phyloP scores from a whole-genome alignment of 2,888 invertebrate species.

The Cataglyphis altisquamis region DNA sequence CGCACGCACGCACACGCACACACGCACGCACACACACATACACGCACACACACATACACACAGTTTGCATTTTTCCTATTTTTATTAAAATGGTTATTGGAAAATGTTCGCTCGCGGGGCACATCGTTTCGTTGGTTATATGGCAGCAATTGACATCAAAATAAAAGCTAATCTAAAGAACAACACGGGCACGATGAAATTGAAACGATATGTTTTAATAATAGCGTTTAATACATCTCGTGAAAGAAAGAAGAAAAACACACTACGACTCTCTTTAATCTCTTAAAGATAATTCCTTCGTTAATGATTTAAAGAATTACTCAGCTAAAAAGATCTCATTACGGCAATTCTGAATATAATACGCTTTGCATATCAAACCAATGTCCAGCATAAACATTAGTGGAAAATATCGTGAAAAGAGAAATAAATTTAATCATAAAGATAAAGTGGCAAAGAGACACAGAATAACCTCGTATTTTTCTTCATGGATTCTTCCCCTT shows the following conservation, averaged over 20 bases:
- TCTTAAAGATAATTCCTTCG: not conserved
- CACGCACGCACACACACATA: not conserved
- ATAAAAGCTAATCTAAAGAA: constrained; percentile 53
- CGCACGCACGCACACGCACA: too few relatives aligned
- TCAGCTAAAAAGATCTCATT: constrained; percentile 5
- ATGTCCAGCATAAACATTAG: constrained; percentile 5
- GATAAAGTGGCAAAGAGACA: not conserved
- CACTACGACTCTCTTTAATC: not conserved
- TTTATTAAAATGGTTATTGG: constrained; percentile 52
- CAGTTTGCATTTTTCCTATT: constrained; percentile 42
- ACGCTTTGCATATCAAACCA: constrained; percentile 4
- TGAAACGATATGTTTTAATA: constrained; percentile 49
- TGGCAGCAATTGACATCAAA: constrained; percentile 42
- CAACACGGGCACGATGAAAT: constrained; percentile 38
- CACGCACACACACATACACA: not conserved
- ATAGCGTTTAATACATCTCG: constrained; percentile 18
- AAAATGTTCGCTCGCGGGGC: constrained; percentile 34
- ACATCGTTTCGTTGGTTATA: constrained; percentile 13
- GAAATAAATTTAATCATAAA: constrained; percentile 30
- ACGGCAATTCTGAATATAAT: not conserved
- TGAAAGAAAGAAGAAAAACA: not conserved
- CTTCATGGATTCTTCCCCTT: not conserved
- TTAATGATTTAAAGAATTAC: not conserved
- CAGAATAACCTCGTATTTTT: not conserved
- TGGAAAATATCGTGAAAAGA: not conserved